Evolutionary conservation across 2,113 vertebrate genomes (phyloP).

Genomic region (Leucopsar rothschildi): DNA sequence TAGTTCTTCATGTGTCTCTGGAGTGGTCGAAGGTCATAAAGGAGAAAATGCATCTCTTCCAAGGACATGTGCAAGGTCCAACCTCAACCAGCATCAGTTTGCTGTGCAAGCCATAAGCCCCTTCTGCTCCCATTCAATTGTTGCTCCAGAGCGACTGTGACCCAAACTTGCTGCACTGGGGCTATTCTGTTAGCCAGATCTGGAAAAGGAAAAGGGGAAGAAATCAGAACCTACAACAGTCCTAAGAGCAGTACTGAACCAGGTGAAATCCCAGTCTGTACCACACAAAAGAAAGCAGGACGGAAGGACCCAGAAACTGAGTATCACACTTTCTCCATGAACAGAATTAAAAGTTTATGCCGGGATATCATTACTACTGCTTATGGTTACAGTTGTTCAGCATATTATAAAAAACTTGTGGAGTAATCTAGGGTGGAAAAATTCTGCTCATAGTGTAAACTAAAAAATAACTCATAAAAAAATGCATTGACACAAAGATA

Average conservation of each 20-base stretch:
- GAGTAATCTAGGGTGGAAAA: neutral
- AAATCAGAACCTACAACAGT: neutral
- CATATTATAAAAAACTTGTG: neutral
- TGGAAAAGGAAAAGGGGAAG: neutral
- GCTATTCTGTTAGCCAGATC: neutral
- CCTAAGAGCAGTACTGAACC: neutral
- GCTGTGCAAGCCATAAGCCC: neutral
- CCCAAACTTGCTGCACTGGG: neutral
- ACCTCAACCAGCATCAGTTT: neutral
- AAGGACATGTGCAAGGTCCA: neutral
- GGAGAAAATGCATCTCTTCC: neutral
- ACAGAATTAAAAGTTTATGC: neutral
- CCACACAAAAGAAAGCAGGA: neutral
- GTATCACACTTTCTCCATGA: neutral
- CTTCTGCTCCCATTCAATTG: neutral
- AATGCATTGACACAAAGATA: neutral
- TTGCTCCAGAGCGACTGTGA: neutral
- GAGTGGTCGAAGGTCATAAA: neutral
- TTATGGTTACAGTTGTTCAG: neutral
- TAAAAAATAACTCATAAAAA: neutral
- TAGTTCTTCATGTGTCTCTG: neutral
- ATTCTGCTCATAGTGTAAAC: neutral
- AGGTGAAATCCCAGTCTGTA: neutral
- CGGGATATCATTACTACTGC: neutral
- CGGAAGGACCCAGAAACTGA: neutral